Evolutionary conservation across 2,797 vertebrate genomes (phyloP), one percentile per base, ranked within the genome.

Genomic region (Sarcophilus harrisii): DNA sequence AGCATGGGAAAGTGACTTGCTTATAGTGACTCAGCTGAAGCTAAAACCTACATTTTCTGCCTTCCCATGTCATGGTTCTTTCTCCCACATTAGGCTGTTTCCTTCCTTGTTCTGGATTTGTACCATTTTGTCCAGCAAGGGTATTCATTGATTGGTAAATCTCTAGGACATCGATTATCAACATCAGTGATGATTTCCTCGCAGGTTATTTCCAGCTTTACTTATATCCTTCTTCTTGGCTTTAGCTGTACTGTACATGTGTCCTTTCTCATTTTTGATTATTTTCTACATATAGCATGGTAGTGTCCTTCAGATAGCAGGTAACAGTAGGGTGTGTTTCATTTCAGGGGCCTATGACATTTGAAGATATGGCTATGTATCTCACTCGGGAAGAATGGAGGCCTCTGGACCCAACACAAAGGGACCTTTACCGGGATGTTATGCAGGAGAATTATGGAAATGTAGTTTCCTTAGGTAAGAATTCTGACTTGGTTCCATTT

Each of bases 371-470:
- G 97, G 98, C 98, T 96, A 97, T 98, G 97, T 98, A 98, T 73
- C 98, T 98, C 59, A 98, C 98, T 18, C 93, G 98, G 58, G 98
- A 98, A 93, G 98, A 98, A 97, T 98, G 97, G 98, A 96, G 97
- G 95, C 97, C 98, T 92, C 92, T 98, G 94, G 98, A 98, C 90
- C 97, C 97, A 60, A 96, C 97, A 30, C 98, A 98, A 14, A 97
- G 98, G 91, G 97, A 98, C 73, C 96, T 98, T 96, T 97, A 98
- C 96, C 95, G 98, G 90, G 98, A 98, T 57, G 98, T 98, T 94
- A 98, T 98, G 98, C 98, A 98, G 97, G 98, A 98, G 94, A 98
- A 97, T 96, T 98, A 98, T 27, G 97, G 98, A 94, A 98, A 98
- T 95, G 98, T 98, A 91, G 97, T 98, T 94, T 98, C 98, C 32